These are phyloP conservation scores for Oscheius sp. DNA, from an alignment of 2,888 invertebrate species.

Conservation along the genomic window DNA sequence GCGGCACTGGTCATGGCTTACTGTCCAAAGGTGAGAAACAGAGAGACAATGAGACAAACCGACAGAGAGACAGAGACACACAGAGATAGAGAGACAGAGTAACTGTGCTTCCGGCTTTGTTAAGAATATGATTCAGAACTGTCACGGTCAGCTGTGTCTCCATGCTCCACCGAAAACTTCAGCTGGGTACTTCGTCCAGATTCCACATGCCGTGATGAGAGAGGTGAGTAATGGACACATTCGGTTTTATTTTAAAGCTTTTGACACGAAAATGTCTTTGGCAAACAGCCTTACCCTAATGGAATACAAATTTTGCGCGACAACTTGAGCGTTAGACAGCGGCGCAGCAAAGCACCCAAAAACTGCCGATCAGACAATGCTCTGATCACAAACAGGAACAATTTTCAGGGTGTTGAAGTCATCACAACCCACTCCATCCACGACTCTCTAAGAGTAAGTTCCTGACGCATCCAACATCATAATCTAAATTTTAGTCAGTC, in stretches of 20 bases:
- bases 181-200: slow-evolving; percentile 96
- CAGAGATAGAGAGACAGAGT: too few species aligned
- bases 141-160: slow-evolving; percentile 96
- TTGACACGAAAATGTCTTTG: background rate
- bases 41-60: too few species aligned
- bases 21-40: slow-evolving; percentile 81
- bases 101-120: slow-evolving; percentile 76
- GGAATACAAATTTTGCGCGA: too few species aligned
- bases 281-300: too few species aligned
- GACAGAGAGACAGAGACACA: too few species aligned
- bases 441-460: slow-evolving; percentile 78
- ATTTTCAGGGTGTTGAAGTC: slow-evolving; percentile 92
- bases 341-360: too few species aligned
- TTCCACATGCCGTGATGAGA: slow-evolving; percentile 98
- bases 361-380: too few species aligned
- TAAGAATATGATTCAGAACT: slow-evolving; percentile 78
- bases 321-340: too few species aligned
- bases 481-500: slow-evolving; percentile 83
- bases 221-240: slow-evolving; percentile 77
- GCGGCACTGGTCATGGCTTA: slow-evolving; percentile 98
- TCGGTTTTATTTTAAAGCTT: background rate
- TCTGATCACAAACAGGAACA: background rate
- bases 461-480: slow-evolving; percentile 73
- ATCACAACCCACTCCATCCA: slow-evolving; percentile 82
- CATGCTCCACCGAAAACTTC: slow-evolving; percentile 98